Base-by-base conservation (phyloP, 2,113 vertebrate species). In the Pycnonotus jocosus region DNA sequence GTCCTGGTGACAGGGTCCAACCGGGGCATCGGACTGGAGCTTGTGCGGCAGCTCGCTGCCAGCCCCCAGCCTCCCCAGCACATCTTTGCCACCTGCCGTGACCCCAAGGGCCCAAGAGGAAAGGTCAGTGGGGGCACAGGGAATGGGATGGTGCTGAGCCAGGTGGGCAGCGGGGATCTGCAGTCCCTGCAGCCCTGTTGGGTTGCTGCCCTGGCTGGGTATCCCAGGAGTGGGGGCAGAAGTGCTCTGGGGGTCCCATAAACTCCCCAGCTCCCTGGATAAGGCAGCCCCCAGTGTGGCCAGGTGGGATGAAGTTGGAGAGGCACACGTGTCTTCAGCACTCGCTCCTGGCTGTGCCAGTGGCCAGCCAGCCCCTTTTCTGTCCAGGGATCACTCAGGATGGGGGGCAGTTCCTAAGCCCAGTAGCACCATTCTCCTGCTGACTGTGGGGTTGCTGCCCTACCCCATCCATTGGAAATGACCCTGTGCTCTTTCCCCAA, bases 11-110 rank as follows among this genome's bases (percentile, higher is more conserved):
- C 94, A 0, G 97, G 96, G 5, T 94, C 96, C 81, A 98, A 77
- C 88, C 77, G 81, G 2, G 97, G 95, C 54, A 94, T 97, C 3
- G 97, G 97, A 9, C 92, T 97, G 68, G 96, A 98, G 92, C 71
- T 97, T 0, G 91, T 97, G 38, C 66, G 86, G 54, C 96, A 98
- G 88, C 87, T 97, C 2, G 78, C 92, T 0, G 77, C 84, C 58
- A 85, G 84, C 44, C 66, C 86, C 24, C 3, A 3, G 6, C 70
- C 95, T 33, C 97, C 97, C 6, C 40, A 45, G 66, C 91, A 92
- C 54, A 85, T 98, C 69, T 98, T 98, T 30, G 97, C 91, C 50
- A 90, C 93, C 28, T 97, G 97, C 90, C 88, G 90, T 0, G n/a
- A 97, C 50, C 96, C 96, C 2, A 3, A 45, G 7, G 95, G 95